Evolutionary conservation across 2,113 vertebrate species (phyloP).

Genomic region (Phyllopteryx taeniolatus): DNA sequence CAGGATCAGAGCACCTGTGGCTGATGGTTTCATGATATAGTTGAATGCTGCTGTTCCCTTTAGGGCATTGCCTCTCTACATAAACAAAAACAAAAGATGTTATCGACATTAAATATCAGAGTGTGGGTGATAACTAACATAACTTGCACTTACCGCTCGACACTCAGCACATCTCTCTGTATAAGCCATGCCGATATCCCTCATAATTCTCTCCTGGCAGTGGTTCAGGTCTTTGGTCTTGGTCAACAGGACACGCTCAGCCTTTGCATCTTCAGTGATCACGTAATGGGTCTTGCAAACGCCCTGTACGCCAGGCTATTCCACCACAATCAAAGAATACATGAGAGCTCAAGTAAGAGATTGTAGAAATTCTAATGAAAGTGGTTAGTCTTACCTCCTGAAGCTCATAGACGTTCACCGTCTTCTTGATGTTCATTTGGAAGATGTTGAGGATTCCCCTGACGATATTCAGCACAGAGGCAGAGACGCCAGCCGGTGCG

Average conservation of each 20-base stretch:
- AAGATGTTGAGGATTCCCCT: constrained; percentile 77
- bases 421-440: constrained; percentile 78
- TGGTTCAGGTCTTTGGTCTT: constrained; percentile 79
- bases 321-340: constrained; percentile 3
- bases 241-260: constrained; percentile 51
- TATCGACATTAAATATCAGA: not conserved
- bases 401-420: constrained; percentile 75
- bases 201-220: constrained; percentile 76
- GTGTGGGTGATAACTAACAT: not conserved
- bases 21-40: constrained; percentile 74
- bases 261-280: constrained; percentile 74
- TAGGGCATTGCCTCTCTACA: constrained; percentile 69
- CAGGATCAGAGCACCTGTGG: constrained; percentile 63
- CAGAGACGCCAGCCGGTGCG: constrained; percentile 62
- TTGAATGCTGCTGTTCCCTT: constrained; percentile 67
- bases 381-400: constrained; percentile 69
- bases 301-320: constrained; percentile 78
- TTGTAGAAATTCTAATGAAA: not conserved
- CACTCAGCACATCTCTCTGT: constrained; percentile 63
- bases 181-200: constrained; percentile 72
- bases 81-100: constrained; percentile 14
- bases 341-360: not conserved
- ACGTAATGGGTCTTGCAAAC: constrained; percentile 80
- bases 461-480: constrained; percentile 71
- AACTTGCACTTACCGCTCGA: constrained; percentile 53